Percentiles rank a stretch among this genome's conserved stretches.
These are phyloP conservation scores for Metacarcinus magister DNA, from an alignment of 2,888 invertebrate genomes.

Conservation along the genomic window DNA sequence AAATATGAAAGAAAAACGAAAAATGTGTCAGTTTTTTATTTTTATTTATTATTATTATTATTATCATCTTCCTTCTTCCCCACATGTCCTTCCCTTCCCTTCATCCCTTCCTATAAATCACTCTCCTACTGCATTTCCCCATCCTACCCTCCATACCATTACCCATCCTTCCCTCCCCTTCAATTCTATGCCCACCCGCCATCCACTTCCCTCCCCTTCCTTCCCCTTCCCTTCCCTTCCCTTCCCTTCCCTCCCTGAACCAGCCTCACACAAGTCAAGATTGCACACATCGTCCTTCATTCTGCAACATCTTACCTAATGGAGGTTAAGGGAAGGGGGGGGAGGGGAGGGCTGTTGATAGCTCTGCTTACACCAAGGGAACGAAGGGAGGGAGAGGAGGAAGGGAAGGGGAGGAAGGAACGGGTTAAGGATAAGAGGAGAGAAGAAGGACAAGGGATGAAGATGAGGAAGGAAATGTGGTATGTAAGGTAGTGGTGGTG, in stretches of 20 bases:
- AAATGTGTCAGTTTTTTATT: background rate
- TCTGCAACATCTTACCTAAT: constrained; percentile 41
- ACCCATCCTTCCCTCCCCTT: background rate
- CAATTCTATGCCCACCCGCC: background rate
- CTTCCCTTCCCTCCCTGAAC: background rate
- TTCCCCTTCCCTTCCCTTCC: background rate
- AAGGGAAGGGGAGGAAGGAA: background rate
- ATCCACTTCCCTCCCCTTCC: background rate
- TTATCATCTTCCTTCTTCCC: background rate
- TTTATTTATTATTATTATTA: no score
- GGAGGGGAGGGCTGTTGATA: background rate
- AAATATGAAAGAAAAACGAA: background rate
- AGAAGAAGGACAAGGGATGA: constrained; percentile 7
- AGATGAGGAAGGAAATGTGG: background rate
- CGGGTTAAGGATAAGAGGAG: background rate
- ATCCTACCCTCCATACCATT: background rate
- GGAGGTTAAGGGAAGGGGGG: background rate
- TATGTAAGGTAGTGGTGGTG: background rate
- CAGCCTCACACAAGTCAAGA: constrained; percentile 21
- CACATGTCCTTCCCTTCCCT: background rate
- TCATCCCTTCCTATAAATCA: background rate
- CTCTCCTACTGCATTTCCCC: background rate
- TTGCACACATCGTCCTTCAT: constrained; percentile 20
- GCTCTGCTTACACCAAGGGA: background rate
- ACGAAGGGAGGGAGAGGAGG: background rate